Conservation (phyloP, 2,113 vertebrate species). For the Peromyscus maniculatus region DNA sequence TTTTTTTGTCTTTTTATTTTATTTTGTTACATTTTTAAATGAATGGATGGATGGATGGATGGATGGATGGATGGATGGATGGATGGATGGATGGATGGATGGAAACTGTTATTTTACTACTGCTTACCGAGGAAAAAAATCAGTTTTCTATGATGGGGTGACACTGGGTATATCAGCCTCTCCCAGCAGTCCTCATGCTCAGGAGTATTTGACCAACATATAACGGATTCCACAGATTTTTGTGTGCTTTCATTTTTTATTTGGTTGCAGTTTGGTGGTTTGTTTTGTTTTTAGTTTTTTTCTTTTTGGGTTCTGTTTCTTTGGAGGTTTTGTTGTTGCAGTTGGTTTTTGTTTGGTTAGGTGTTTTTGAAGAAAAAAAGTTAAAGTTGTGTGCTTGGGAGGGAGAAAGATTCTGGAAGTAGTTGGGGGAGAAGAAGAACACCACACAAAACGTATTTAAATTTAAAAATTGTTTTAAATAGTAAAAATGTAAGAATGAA, state of each 20-base stretch:
- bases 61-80: too few species aligned
- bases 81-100: too few species aligned
- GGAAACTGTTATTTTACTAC: neutral
- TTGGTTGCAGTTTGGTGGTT: neutral
- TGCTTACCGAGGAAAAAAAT: neutral
- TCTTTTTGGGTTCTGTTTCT: neutral
- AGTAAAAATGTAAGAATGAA: neutral
- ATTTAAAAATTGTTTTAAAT: neutral
- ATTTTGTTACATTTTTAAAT: neutral
- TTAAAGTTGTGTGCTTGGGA: neutral
- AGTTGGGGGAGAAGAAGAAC: neutral
- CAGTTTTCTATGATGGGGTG: neutral
- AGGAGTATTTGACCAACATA: neutral
- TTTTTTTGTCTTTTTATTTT: neutral
- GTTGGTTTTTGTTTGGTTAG: neutral
- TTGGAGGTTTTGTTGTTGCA: neutral
- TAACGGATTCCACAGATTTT: neutral
- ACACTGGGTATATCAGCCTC: neutral
- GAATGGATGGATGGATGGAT: neutral
- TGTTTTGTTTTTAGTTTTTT: neutral
- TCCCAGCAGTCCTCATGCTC: neutral
- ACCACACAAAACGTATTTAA: neutral
- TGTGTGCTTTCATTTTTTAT: neutral
- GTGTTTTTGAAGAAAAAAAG: neutral
- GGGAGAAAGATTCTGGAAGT: neutral